Evolutionary conservation across 2,888 invertebrate species (phyloP), one percentile per base, ranked within the genome.

Genomic region (Branchipolynoe longqiensis): DNA sequence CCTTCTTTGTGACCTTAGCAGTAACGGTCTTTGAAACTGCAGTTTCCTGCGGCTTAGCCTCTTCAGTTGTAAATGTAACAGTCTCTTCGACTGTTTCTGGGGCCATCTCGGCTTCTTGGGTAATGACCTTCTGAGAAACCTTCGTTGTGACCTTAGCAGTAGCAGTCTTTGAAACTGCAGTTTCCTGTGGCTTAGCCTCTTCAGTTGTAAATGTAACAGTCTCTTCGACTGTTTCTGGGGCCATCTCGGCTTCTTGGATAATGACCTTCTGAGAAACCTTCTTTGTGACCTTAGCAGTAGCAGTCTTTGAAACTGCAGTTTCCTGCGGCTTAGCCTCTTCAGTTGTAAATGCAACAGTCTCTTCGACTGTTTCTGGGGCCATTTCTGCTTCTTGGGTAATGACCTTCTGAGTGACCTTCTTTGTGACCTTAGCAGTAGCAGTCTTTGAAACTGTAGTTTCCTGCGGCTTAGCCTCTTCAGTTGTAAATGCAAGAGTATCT

Each of bases 371-470:
- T 69, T 14, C 73, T 85, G 82, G 82, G 64, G 48, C 86, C 85
- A 58, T 86, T 74, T 31, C 85, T 78, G 83, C 86, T 86, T 58
- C 59, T 48, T 84, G 74, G 31, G 41, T 59, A 31, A 74, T 28
- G 81, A 86, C 87, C 81, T 85, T 85, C 31, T 62, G 64, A n/a
- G 86, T 86, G 28, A 86, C 85, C 69, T 86, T 86, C 64, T 87
- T 86, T 40, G 85, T 85, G 14, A 87, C 85, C n/a, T 59, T 73
- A 12, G 83, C 82, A 22, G 38, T 82, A 54, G 41, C 62, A 28
- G 82, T 85, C 25, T 85, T 22, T 14, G 36, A 48, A n/a, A 31
- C 31, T 31, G 4, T 36, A 82, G 28, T 82, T 56, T 82, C 82
- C n/a, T 82, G 58, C 31, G 82, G 82, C 22, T 48, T 31, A 12